phyloP scores from a whole-genome alignment of 1,140 invertebrate genomes.

The Neuroterus valhalla region DNA sequence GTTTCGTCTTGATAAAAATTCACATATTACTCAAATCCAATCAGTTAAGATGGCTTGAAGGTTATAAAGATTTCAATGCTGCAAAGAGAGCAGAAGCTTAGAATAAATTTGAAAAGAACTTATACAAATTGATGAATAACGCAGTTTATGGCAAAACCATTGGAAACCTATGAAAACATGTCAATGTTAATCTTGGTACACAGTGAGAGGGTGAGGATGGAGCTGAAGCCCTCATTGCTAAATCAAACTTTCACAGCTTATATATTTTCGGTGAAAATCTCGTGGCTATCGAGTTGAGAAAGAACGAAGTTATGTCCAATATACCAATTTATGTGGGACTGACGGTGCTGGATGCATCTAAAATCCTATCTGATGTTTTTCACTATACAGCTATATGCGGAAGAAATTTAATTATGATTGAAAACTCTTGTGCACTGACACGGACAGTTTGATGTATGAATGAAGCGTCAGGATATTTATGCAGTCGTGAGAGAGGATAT shows the following conservation, averaged over 20 bases:
- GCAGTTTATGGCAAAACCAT: too few relatives aligned
- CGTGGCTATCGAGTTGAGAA: conserved; percentile 44
- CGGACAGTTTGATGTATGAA: conserved; percentile 53
- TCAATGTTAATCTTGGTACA: too few relatives aligned
- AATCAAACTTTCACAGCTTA: too few relatives aligned
- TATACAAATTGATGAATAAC: too few relatives aligned
- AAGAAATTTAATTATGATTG: conserved; percentile 38
- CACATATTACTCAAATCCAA: conserved; percentile 64
- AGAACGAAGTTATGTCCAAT: conserved; percentile 36
- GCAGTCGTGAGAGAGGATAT: conserved; percentile 50
- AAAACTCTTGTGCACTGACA: conserved; percentile 64
- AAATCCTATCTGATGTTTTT: conserved; percentile 33
- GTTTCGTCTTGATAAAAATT: conserved; percentile 62
- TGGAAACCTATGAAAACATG: too few relatives aligned
- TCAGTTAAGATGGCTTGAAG: too few relatives aligned
- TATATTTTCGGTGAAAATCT: too few relatives aligned
- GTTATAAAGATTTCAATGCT: conserved; percentile 67
- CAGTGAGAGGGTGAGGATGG: too few relatives aligned
- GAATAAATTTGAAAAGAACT: too few relatives aligned
- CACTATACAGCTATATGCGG: conserved; percentile 48
- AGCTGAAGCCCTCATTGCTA: too few relatives aligned
- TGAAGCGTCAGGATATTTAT: background rate
- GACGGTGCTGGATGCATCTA: too few relatives aligned
- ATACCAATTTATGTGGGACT: conserved; percentile 57
- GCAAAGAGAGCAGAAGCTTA: conserved; percentile 53